These are phyloP conservation scores for Acrocephalus kingi DNA, from an alignment of 2,113 vertebrate species.

Conservation along the genomic window DNA sequence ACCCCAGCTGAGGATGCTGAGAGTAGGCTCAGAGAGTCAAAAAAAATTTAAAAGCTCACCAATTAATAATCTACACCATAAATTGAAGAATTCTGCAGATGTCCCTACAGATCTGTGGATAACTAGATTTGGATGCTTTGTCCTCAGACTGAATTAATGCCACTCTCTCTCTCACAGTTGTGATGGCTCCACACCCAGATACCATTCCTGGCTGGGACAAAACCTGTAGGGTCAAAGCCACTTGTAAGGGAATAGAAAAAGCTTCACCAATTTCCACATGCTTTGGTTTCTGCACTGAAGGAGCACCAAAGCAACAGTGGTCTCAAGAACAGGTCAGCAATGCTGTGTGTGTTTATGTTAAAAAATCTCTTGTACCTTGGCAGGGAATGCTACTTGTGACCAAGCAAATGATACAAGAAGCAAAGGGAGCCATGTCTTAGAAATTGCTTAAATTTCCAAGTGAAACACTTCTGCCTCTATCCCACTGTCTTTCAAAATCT, in stretches of 20 bases:
- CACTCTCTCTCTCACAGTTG: neutral
- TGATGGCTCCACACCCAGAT: neutral
- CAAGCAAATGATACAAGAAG: neutral
- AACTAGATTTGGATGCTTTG: neutral
- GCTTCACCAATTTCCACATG: neutral
- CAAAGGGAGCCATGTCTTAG: neutral
- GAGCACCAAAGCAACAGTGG: rapidly evolving
- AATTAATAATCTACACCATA: neutral
- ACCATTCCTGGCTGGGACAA: neutral
- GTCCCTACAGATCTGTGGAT: neutral
- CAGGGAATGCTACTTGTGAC: neutral
- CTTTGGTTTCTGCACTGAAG: neutral
- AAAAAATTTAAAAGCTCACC: neutral
- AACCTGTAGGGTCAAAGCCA: neutral
- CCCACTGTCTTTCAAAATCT: neutral
- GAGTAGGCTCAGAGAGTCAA: neutral
- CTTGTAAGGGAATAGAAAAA: neutral
- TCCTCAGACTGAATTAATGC: neutral
- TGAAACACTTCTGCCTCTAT: neutral
- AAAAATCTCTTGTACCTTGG: neutral
- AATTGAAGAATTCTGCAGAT: neutral
- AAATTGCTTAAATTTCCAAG: neutral
- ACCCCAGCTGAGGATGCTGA: neutral
- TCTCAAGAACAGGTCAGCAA: neutral
- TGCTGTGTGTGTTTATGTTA: neutral